A percentile compares a stretch with the other conserved stretches of the same genome.
Evolutionary conservation across 2,888 invertebrate genomes (phyloP).

Genomic region (Rhyacophila evoluta): DNA sequence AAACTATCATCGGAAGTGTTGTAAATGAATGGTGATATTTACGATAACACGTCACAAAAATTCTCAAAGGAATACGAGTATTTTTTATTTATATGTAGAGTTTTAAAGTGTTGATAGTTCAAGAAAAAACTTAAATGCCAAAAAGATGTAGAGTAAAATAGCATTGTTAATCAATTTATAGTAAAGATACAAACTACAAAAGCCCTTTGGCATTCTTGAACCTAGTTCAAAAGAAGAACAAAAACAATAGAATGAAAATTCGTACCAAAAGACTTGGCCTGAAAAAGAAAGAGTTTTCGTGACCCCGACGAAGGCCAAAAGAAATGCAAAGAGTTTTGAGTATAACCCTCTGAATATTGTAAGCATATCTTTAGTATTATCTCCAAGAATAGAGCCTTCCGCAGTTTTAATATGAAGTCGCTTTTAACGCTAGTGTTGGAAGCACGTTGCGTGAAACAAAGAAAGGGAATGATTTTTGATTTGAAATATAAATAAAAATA

Average conservation of each 20-base stretch:
- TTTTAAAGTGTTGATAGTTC: too few species aligned
- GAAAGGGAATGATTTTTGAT: too few species aligned
- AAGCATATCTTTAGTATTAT: not conserved
- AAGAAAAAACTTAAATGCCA: not conserved
- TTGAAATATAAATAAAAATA: too few species aligned
- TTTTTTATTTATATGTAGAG: too few species aligned
- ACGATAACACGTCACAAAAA: too few species aligned
- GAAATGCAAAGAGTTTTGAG: not conserved
- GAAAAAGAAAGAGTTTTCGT: slow-evolving; percentile 4
- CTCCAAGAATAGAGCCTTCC: not conserved
- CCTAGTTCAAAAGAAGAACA: slow-evolving; percentile 6
- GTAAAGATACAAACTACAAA: not conserved
- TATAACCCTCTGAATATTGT: not conserved
- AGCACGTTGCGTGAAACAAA: too few species aligned
- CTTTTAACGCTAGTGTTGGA: too few species aligned
- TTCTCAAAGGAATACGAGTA: too few species aligned
- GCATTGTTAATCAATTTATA: not conserved
- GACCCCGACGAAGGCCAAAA: not conserved
- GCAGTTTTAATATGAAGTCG: not conserved
- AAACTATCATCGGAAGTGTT: too few species aligned
- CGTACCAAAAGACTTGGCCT: not conserved
- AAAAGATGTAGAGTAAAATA: not conserved
- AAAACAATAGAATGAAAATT: slow-evolving; percentile 6
- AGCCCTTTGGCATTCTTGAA: not conserved
- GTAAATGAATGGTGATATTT: too few species aligned